Conservation (phyloP, 1,140 invertebrate species). For the Pectinophora gossypiella region DNA sequence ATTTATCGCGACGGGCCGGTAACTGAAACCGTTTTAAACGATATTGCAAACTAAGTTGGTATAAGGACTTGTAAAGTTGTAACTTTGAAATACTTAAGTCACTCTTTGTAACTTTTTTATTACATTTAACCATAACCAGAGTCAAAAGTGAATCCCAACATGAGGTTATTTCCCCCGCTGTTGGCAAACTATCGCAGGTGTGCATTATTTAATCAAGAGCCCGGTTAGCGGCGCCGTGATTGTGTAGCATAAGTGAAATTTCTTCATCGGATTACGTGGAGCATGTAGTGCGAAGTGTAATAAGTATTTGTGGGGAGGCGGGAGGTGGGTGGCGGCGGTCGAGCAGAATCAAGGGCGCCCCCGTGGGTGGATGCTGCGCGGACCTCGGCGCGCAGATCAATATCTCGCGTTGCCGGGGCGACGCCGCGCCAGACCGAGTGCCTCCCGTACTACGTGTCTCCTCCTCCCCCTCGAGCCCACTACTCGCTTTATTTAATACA, state of each 20-base stretch:
- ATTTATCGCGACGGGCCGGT: too few relatives aligned
- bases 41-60: too few relatives aligned
- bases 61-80: too few relatives aligned
- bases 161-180: too few relatives aligned
- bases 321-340: conserved; percentile 11
- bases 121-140: too few relatives aligned
- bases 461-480: conserved; percentile 36
- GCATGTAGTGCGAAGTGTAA: conserved; percentile 70
- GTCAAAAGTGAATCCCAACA: too few relatives aligned
- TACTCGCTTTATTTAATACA: conserved; percentile 72
- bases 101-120: too few relatives aligned
- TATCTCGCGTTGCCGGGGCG: conserved; percentile 69
- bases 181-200: too few relatives aligned
- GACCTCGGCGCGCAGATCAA: conserved; percentile 53
- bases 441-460: conserved; percentile 58
- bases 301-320: conserved; percentile 63
- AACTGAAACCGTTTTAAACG: too few relatives aligned
- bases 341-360: conserved; percentile 3
- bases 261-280: conserved; percentile 66
- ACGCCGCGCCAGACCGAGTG: conserved; percentile 71
- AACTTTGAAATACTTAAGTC: too few relatives aligned
- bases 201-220: not conserved
- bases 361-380: conserved; percentile 31
- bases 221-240: not conserved
- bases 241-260: conserved; percentile 47